A percentile compares a stretch with the other conserved stretches of the same genome.
Evolutionary conservation across 2,888 invertebrate species (phyloP).

Genomic region (Elmis aenea): DNA sequence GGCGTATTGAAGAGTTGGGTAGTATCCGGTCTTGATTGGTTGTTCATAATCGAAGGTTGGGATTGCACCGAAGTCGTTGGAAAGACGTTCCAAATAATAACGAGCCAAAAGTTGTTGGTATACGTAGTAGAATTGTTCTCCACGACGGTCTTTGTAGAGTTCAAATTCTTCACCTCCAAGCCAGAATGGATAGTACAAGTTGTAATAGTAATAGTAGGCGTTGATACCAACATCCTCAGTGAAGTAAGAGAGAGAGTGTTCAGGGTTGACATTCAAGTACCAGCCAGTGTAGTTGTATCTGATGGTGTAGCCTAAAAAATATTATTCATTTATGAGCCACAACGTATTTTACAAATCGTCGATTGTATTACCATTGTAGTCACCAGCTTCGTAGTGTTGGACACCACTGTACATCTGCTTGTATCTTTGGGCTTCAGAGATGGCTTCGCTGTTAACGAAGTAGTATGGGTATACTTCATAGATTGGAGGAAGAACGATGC

Average conservation of each 20-base stretch:
- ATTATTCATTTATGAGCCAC: too few species aligned
- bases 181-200: slow-evolving; percentile 62
- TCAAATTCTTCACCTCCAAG: slow-evolving; percentile 53
- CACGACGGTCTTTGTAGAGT: slow-evolving; percentile 55
- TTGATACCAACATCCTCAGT: slow-evolving; percentile 68
- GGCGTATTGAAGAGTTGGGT: slow-evolving; percentile 57
- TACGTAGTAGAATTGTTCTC: slow-evolving; percentile 59
- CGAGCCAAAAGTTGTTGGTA: slow-evolving; percentile 66
- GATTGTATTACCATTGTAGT: too few species aligned
- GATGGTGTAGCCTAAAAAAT: slow-evolving; percentile 48
- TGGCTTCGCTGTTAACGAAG: slow-evolving; percentile 64
- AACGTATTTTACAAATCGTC: too few species aligned
- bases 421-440: slow-evolving; percentile 60
- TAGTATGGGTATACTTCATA: slow-evolving; percentile 70
- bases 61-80: slow-evolving; percentile 64
- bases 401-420: slow-evolving; percentile 49
- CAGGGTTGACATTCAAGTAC: slow-evolving; percentile 51
- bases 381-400: slow-evolving; percentile 1
- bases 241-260: slow-evolving; percentile 60
- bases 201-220: slow-evolving; percentile 58
- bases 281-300: slow-evolving; percentile 59
- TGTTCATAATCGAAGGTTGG: slow-evolving; percentile 52
- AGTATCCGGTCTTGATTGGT: slow-evolving; percentile 56
- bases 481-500: slow-evolving; percentile 62
- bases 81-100: slow-evolving; percentile 71